These are phyloP conservation scores for Heliconius nattereri DNA, from an alignment of 1,140 invertebrate species.

Conservation along the genomic window DNA sequence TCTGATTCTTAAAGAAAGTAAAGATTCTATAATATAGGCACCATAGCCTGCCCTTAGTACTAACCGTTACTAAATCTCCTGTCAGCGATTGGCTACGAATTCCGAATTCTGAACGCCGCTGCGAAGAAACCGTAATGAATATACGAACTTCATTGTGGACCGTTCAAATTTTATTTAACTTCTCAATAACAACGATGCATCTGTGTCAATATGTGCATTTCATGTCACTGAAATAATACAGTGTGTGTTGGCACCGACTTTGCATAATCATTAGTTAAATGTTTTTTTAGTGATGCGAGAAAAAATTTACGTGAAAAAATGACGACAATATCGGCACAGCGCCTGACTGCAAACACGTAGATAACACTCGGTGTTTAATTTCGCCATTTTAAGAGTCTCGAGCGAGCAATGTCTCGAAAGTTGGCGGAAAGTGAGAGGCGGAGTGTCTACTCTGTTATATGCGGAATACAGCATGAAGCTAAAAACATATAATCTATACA, in stretches of 20 bases:
- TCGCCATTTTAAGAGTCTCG: too few species aligned
- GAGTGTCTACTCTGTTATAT: too few species aligned
- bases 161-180: constrained; percentile 61
- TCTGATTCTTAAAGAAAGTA: too few species aligned
- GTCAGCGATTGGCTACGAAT: constrained; percentile 46
- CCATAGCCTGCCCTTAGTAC: neutral
- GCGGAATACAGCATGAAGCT: too few species aligned
- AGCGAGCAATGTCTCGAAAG: too few species aligned
- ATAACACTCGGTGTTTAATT: too few species aligned
- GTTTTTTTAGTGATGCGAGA: neutral
- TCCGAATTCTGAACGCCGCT: constrained; percentile 58
- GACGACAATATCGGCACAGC: too few species aligned
- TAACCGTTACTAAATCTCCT: constrained; percentile 21
- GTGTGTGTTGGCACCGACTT: neutral
- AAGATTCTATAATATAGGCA: neutral
- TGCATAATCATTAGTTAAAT: neutral
- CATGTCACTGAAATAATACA: neutral
- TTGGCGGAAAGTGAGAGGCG: too few species aligned
- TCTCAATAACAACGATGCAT: constrained; percentile 38
- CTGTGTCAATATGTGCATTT: constrained; percentile 54
- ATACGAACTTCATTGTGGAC: constrained; percentile 46
- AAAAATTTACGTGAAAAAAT: too few species aligned
- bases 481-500: neutral
- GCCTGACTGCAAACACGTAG: too few species aligned
- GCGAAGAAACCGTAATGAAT: constrained; percentile 49